phyloP scores from a whole-genome alignment of 2,888 invertebrate genomes.

The Cryptophagus acutangulus region DNA sequence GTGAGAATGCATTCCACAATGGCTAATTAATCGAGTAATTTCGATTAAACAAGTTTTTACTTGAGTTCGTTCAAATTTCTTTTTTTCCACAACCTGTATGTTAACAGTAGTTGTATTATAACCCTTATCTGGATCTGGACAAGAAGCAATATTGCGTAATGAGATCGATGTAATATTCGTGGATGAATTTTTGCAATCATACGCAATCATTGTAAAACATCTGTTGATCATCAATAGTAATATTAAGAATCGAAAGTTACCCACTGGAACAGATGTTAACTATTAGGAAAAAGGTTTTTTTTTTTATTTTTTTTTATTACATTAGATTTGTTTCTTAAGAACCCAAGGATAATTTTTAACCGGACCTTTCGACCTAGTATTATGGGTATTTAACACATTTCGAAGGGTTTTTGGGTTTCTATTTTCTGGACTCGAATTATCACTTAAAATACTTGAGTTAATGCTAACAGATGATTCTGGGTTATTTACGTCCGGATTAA shows the following conservation, averaged over 20 bases:
- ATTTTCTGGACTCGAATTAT: too few relatives aligned
- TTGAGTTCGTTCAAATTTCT: neutral
- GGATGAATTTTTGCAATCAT: slow-evolving; percentile 1
- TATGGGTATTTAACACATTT: too few relatives aligned
- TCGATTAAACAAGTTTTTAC: slow-evolving; percentile 1
- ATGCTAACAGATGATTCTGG: too few relatives aligned
- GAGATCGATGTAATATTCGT: too few relatives aligned
- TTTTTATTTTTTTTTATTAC: too few relatives aligned
- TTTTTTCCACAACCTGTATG: neutral
- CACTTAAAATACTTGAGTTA: too few relatives aligned
- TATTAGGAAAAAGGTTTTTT: neutral
- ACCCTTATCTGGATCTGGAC: neutral
- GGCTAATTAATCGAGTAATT: neutral
- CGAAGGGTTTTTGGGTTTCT: too few relatives aligned
- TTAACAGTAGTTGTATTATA: neutral
- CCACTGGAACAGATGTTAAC: neutral
- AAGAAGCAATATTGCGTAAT: neutral
- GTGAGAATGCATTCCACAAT: slow-evolving; percentile 3
- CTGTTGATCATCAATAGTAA: neutral
- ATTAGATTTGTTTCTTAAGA: too few relatives aligned
- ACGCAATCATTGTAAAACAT: neutral
- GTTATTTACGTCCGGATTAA: too few relatives aligned
- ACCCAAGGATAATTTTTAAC: too few relatives aligned
- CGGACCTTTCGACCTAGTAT: too few relatives aligned
- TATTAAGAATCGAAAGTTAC: neutral